Evolutionary conservation across 2,888 invertebrate genomes (phyloP).

Genomic region (Dyspetes luteomarginatus): DNA sequence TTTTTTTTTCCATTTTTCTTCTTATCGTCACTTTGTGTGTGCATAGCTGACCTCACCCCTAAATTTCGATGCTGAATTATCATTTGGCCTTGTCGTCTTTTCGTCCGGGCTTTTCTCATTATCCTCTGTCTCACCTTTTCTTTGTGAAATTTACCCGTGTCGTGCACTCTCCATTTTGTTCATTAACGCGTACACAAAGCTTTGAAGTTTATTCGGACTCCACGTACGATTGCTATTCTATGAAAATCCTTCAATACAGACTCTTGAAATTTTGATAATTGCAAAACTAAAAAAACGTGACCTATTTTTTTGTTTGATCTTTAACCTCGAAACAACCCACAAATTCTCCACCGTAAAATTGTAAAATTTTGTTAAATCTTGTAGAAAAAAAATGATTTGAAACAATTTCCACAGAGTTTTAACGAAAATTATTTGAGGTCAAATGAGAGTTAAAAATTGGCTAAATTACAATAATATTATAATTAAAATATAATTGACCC

Average conservation of each 20-base stretch:
- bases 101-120: conserved; percentile 39
- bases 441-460: too few relatives aligned
- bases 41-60: conserved; percentile 34
- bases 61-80: conserved; percentile 33
- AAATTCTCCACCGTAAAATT: too few relatives aligned
- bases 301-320: neutral
- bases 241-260: conserved; percentile 2
- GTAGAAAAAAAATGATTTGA: too few relatives aligned
- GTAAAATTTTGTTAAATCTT: too few relatives aligned
- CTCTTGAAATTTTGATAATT: neutral
- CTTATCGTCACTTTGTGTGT: conserved; percentile 2
- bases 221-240: neutral
- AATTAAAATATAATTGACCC: too few relatives aligned
- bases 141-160: conserved; percentile 3
- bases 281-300: neutral
- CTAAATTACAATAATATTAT: too few relatives aligned
- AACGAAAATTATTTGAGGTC: too few relatives aligned
- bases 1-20: neutral
- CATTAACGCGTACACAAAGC: conserved; percentile 19
- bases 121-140: conserved; percentile 31
- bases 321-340: too few relatives aligned
- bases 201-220: conserved; percentile 69
- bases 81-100: neutral
- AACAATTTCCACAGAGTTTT: too few relatives aligned
- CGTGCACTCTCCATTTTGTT: conserved; percentile 18